Percentiles rank a stretch among this genome's conserved stretches.
Evolutionary conservation across 2,797 vertebrate species (phyloP).

Genomic region (Mareca strepera): DNA sequence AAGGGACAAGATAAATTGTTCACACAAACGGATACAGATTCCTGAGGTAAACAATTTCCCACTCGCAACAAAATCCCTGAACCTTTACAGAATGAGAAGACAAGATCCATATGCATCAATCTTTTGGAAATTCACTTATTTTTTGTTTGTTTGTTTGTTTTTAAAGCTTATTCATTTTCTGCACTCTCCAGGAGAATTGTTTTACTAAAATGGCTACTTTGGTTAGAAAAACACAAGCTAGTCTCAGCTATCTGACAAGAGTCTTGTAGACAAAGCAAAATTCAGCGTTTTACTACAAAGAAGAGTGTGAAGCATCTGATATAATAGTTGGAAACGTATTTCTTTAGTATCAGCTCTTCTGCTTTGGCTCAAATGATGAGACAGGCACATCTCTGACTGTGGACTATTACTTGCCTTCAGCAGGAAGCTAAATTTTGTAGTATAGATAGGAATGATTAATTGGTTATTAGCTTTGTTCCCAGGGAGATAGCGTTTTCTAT

Average conservation of each 20-base stretch:
- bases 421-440: neutral
- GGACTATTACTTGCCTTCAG: neutral
- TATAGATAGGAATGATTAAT: neutral
- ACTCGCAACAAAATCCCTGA: neutral
- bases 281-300: neutral
- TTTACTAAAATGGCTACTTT: neutral
- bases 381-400: neutral
- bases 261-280: neutral
- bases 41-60: neutral
- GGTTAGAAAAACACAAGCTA: neutral
- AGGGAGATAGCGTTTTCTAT: neutral
- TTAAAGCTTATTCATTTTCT: neutral
- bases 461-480: neutral
- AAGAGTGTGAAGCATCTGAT: neutral
- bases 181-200: neutral
- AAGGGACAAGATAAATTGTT: neutral
- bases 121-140: neutral
- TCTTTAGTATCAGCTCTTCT: neutral
- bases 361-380: neutral
- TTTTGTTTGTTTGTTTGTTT: neutral
- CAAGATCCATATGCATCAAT: neutral
- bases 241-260: neutral
- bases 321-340: neutral
- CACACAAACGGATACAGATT: neutral
- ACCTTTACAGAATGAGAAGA: neutral